Evolutionary conservation across 2,113 vertebrate species (phyloP), one percentile per base, ranked within the genome.

Genomic region (Kryptolebias marmoratus): DNA sequence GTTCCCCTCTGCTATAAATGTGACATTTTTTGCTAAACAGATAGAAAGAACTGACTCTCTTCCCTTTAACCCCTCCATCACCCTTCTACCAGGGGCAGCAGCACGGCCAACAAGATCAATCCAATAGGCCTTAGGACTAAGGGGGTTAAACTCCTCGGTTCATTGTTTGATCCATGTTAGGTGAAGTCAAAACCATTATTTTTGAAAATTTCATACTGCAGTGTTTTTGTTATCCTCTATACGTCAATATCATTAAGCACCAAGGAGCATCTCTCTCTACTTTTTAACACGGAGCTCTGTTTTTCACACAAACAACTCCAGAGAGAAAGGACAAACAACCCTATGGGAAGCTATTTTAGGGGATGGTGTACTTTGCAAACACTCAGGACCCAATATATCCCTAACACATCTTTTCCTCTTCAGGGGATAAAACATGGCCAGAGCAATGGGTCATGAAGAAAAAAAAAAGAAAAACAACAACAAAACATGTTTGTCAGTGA

Each of bases 141-240:
- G 22, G 22, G 22, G 22, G 22, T 8, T 42, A 42, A 42, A 42
- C 5, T 42, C 39, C 5, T 8, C 10, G 9, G 8, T 42, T 42
- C 39, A 4, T 4, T 36, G 7, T 36, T 22, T 36, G 32, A 36
- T 36, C 32, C 7, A 4, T 36, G 7, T 36, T 36, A 36, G 3
- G 18, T 50, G 18, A 50, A n/a, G 6, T 50, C 16, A 18, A n/a
- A 47, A 4, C 2, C n/a, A 12, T n/a, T 6, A 50, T 2, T 7
- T n/a, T n/a, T 8, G 8, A 18, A n/a, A 18, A n/a, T 72, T 54
- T 82, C 58, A 76, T 48, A 71, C 76, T 84, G 79, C 68, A 82
- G 71, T 81, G 78, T 73, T 75, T 87, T 87, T 64, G 75, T 86
- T 81, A 76, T 57, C 14, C 30, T 71, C 84, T 81, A 81, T 80